Evolutionary conservation across 2,888 invertebrate genomes (phyloP), one percentile per base, ranked within the genome.

Genomic region (Lasius fuliginosus): DNA sequence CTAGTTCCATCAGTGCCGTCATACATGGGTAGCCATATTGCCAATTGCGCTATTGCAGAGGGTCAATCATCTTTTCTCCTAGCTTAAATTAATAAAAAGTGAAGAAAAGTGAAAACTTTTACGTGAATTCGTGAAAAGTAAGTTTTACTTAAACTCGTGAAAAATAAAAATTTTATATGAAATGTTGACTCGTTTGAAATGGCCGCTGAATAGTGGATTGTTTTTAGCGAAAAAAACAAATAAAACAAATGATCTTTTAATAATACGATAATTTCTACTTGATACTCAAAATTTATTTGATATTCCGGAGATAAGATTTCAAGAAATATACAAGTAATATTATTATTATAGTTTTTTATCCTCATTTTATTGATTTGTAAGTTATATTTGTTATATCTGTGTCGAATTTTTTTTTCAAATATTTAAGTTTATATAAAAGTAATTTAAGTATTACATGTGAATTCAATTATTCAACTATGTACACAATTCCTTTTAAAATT

Each of bases 241-340:
- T 3, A 23, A 58, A 58, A 58, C 9, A 11, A 58, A 58, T 58
- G 8, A 58, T 27, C 11, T 58, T 23, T 23, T 23, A 9, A 27
- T 58, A 23, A 27, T 27, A 1, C 3, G 27, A 58, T 8, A 27
- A 58, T 11, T 58, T 11, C 23, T 58, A 27, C 58, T 23, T 27
- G 58, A 58, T 9, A 58, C 27, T 11, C 3, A 58, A 27, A 58
- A 58, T 27, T 0, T 27, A 1, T 58, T 58, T 27, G 62, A 62
- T 62, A 62, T 62, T 33, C 30, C 30, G 18, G 62, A 62, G 18
- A 62, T 1, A 62, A 33, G 33, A 62, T 62, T 62, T 62, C 62
- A 33, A 33, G 33, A 33, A 62, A 18, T 62, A 33, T 33, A 33
- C 6, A 62, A 30, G 62, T 62, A 62, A 60, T 62, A 62, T 11